Conservation (phyloP, 1,140 invertebrate species). For the Amyelois transitella region DNA sequence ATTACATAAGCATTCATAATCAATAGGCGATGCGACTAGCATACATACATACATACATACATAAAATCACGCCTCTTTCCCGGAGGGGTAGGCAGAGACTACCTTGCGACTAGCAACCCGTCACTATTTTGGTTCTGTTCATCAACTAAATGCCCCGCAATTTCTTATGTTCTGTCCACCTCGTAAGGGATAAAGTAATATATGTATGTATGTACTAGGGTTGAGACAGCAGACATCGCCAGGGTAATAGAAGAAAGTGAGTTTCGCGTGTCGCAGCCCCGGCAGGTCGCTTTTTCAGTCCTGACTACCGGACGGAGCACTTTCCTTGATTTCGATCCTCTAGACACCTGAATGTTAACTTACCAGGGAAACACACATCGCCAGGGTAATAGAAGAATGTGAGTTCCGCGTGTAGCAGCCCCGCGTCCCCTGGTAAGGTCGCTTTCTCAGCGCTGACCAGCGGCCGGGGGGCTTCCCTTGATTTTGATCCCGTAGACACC, state of each 20-base stretch:
- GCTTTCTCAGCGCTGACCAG: conserved; percentile 86
- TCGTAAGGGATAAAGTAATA: too few species aligned
- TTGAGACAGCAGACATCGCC: conserved; percentile 85
- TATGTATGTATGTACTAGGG: too few species aligned
- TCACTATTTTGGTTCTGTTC: too few species aligned
- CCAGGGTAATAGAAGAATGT: conserved; percentile 98
- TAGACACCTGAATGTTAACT: conserved; percentile 51
- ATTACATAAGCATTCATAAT: too few species aligned
- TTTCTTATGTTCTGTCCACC: too few species aligned
- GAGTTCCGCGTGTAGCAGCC: conserved; percentile 94
- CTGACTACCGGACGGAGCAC: conserved; percentile 50
- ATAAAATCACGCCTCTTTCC: too few species aligned
- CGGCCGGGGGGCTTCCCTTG: conserved; percentile 49
- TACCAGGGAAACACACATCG: conserved; percentile 93
- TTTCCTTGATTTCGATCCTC: conserved; percentile 54
- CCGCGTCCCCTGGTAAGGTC: conserved; percentile 90
- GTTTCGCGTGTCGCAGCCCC: conserved; percentile 93
- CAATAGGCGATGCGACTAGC: too few species aligned
- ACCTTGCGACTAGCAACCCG: too few species aligned
- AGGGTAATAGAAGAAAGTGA: conserved; percentile 98
- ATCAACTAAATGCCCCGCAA: too few species aligned
- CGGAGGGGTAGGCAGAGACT: too few species aligned
- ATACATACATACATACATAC: too few species aligned
- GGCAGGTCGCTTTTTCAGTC: conserved; percentile 93
- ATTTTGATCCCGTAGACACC: conserved; percentile 65